A percentile compares a stretch with the other conserved stretches of the same genome.
These are phyloP conservation scores for Epistrophe eligans DNA, from an alignment of 2,888 invertebrate genomes.

Conservation along the genomic window DNA sequence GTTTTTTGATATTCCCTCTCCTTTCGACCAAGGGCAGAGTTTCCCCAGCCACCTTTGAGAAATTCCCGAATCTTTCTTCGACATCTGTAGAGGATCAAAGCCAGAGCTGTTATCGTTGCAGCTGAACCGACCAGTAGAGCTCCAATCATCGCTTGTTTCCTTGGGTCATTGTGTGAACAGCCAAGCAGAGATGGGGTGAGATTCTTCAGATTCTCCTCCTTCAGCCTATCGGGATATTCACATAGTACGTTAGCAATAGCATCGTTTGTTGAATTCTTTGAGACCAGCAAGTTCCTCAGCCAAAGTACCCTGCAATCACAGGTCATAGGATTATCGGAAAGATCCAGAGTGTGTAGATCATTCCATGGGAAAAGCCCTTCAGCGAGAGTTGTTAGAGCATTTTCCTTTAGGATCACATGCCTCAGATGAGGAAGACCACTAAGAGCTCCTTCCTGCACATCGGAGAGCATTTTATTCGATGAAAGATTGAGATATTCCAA, in stretches of 20 bases:
- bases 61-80: slow-evolving; percentile 91
- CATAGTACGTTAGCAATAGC: slow-evolving; percentile 86
- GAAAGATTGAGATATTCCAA: slow-evolving; percentile 90
- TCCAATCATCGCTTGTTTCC: slow-evolving; percentile 92
- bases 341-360: slow-evolving; percentile 90
- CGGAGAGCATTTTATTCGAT: slow-evolving; percentile 90
- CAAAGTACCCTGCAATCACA: slow-evolving; percentile 93
- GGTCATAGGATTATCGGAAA: slow-evolving; percentile 92
- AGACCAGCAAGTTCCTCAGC: slow-evolving; percentile 88
- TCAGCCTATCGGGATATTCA: slow-evolving; percentile 89
- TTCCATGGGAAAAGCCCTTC: slow-evolving; percentile 92
- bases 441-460: slow-evolving; percentile 90
- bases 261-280: slow-evolving; percentile 81
- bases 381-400: slow-evolving; percentile 90
- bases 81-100: slow-evolving; percentile 91
- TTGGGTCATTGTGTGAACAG: slow-evolving; percentile 91
- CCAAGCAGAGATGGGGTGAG: slow-evolving; percentile 91
- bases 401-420: slow-evolving; percentile 91
- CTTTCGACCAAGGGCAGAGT: slow-evolving; percentile 86
- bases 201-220: slow-evolving; percentile 88
- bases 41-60: slow-evolving; percentile 87
- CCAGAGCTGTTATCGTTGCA: slow-evolving; percentile 89
- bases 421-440: slow-evolving; percentile 91
- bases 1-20: slow-evolving; percentile 96
- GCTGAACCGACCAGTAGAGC: slow-evolving; percentile 90